These are phyloP conservation scores for Takifugu rubripes DNA, from an alignment of 2,797 vertebrate genomes.

Conservation along the genomic window DNA sequence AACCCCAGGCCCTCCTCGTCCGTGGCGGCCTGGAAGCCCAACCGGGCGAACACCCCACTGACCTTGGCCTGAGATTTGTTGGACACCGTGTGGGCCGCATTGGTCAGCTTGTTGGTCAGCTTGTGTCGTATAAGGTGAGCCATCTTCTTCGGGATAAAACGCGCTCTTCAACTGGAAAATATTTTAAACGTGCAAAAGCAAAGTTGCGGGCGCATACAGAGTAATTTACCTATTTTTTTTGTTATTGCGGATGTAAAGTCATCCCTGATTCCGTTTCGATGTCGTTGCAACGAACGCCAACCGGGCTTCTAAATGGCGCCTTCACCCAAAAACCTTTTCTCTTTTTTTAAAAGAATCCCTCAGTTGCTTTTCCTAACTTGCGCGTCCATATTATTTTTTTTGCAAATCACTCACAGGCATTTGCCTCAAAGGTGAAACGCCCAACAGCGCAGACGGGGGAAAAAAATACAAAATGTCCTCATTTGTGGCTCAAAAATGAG, in stretches of 20 bases:
- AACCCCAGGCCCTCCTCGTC: slow-evolving; percentile 92
- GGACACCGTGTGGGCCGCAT: slow-evolving; percentile 87
- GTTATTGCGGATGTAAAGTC: slow-evolving; percentile 40
- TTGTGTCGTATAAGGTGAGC: slow-evolving; percentile 93
- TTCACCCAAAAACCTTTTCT: slow-evolving; percentile 18
- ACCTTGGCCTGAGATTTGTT: slow-evolving; percentile 94
- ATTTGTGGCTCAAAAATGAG: slow-evolving; percentile 22
- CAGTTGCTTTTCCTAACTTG: slow-evolving; percentile 61
- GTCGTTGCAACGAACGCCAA: slow-evolving; percentile 23
- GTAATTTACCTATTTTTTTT: not conserved
- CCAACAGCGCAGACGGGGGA: not conserved
- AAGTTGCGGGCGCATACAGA: slow-evolving; percentile 26
- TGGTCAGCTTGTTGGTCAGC: slow-evolving; percentile 89
- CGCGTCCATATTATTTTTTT: slow-evolving; percentile 76
- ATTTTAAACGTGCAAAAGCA: slow-evolving; percentile 5
- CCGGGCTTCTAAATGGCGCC: slow-evolving; percentile 25
- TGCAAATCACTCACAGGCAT: slow-evolving; percentile 22
- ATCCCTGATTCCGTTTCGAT: slow-evolving; percentile 60
- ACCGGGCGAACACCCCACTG: slow-evolving; percentile 91
- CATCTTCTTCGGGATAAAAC: slow-evolving; percentile 68
- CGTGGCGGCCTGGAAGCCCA: slow-evolving; percentile 95
- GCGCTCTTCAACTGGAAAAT: slow-evolving; percentile 15
- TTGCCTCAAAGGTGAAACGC: slow-evolving; percentile 15
- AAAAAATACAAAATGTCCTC: slow-evolving; percentile 15
- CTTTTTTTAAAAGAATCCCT: slow-evolving; percentile 53